A percentile compares a stretch with the other conserved stretches of the same genome.
These are phyloP conservation scores for Pristionchus pacificus DNA, from an alignment of 1,140 invertebrate species.

Conservation along the genomic window DNA sequence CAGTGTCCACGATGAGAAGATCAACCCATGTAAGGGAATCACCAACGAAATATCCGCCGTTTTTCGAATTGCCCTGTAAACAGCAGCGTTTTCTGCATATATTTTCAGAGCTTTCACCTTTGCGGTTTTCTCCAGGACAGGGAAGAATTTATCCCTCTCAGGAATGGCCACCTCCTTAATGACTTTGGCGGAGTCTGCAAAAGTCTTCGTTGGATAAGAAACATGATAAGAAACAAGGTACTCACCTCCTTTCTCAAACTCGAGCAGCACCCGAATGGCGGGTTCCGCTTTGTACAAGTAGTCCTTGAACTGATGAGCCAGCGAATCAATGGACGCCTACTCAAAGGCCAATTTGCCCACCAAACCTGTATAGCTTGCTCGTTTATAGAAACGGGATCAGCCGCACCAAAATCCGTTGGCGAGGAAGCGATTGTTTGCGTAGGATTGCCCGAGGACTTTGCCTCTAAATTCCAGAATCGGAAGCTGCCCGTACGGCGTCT, in stretches of 20 bases:
- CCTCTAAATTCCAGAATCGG: neutral
- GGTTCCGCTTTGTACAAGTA: neutral
- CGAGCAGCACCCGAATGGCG: neutral
- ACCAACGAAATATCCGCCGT: no score
- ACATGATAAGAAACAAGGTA: no score
- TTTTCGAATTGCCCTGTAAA: neutral
- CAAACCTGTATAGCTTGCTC: no score
- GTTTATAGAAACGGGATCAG: no score
- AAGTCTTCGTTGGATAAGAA: no score
- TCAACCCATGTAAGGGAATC: conserved; percentile 8
- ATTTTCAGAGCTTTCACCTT: no score
- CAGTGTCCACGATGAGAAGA: neutral
- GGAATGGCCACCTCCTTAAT: neutral
- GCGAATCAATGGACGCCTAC: neutral
- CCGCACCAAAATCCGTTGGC: conserved; percentile 4
- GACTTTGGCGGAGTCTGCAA: neutral
- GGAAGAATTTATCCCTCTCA: neutral
- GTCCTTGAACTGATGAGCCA: conserved; percentile 3
- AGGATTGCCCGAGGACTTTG: neutral
- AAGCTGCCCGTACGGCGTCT: conserved; percentile 7
- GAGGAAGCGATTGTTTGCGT: neutral
- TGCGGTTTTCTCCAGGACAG: neutral
- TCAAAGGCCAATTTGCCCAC: no score
- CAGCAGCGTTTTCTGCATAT: neutral
- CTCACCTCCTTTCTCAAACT: neutral